A percentile compares a stretch with the other conserved stretches of the same genome.
Conservation (phyloP, 2,888 invertebrate genomes). For the Tridacna gigas region DNA sequence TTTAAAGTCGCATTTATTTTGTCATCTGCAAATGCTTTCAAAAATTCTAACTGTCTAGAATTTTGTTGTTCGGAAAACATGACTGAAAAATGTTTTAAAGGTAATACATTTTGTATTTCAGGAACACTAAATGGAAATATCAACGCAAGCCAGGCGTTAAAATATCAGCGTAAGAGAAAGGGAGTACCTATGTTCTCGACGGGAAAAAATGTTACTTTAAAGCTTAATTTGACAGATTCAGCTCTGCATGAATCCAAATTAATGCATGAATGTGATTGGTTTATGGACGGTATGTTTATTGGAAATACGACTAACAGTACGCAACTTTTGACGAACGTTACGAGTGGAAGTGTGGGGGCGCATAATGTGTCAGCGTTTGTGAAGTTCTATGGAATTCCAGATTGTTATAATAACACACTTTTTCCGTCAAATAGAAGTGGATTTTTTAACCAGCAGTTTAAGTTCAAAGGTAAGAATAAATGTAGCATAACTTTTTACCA, state of each 20-base stretch:
- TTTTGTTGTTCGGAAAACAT: too few species aligned
- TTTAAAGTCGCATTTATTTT: too few species aligned
- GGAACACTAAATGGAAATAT: constrained; percentile 47
- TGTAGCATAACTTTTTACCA: background rate
- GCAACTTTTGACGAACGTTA: background rate
- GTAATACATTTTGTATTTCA: constrained; percentile 23
- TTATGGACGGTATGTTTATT: constrained; percentile 15
- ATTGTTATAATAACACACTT: constrained; percentile 8
- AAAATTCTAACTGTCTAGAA: too few species aligned
- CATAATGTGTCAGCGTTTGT: constrained; percentile 17
- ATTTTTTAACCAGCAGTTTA: background rate
- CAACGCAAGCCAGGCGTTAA: constrained; percentile 28
- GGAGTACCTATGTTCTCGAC: constrained; percentile 15
- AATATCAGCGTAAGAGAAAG: constrained; percentile 4
- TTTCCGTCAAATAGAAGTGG: constrained; percentile 12
- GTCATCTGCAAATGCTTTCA: too few species aligned
- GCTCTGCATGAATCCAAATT: constrained; percentile 18
- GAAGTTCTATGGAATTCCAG: constrained; percentile 13
- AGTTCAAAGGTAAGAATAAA: constrained; percentile 14
- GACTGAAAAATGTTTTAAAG: background rate
- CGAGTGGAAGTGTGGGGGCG: background rate
- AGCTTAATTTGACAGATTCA: constrained; percentile 37
- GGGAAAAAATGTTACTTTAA: constrained; percentile 1
- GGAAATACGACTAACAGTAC: constrained; percentile 18
- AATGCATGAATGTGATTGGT: constrained; percentile 39